Evolutionary conservation across 2,797 vertebrate genomes (phyloP).

Genomic region (Odontamblyopus rebecca): DNA sequence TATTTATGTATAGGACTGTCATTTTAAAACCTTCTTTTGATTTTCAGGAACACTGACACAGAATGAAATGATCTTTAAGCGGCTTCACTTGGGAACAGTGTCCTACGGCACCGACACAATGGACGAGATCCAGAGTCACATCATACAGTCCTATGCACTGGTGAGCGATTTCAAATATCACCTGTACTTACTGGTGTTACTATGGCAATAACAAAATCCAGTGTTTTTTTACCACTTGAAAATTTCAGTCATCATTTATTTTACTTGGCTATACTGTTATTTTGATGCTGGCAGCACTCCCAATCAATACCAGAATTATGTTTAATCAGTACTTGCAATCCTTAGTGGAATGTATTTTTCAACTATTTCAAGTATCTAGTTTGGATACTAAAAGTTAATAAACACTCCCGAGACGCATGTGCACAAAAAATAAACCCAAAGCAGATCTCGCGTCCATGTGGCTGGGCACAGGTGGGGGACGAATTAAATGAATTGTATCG

Average conservation of each 20-base stretch:
- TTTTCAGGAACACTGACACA: constrained; percentile 91
- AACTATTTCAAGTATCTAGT: not conserved
- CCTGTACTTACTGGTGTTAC: not conserved
- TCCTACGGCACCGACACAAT: constrained; percentile 95
- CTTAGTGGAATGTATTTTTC: not conserved
- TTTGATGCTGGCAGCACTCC: not conserved
- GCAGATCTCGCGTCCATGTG: too few species aligned
- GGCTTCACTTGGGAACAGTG: constrained; percentile 80
- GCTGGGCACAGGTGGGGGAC: too few species aligned
- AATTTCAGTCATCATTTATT: not conserved
- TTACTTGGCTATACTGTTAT: not conserved
- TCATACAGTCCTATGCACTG: constrained; percentile 85
- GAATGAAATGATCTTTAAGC: constrained; percentile 98
- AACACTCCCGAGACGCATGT: too few species aligned
- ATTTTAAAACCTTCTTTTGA: constrained; percentile 8
- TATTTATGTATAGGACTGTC: too few species aligned
- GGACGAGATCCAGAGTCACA: constrained; percentile 96
- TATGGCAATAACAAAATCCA: not conserved
- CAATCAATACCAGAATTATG: not conserved
- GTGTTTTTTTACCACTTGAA: too few species aligned
- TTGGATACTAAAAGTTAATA: too few species aligned
- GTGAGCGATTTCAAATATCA: constrained; percentile 60
- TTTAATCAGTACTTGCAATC: not conserved
- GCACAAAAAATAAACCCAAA: too few species aligned
- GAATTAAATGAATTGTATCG: too few species aligned